A percentile compares a stretch with the other conserved stretches of the same genome.
These are phyloP conservation scores for Barnardius zonarius DNA, from an alignment of 2,113 vertebrate species.

Conservation along the genomic window DNA sequence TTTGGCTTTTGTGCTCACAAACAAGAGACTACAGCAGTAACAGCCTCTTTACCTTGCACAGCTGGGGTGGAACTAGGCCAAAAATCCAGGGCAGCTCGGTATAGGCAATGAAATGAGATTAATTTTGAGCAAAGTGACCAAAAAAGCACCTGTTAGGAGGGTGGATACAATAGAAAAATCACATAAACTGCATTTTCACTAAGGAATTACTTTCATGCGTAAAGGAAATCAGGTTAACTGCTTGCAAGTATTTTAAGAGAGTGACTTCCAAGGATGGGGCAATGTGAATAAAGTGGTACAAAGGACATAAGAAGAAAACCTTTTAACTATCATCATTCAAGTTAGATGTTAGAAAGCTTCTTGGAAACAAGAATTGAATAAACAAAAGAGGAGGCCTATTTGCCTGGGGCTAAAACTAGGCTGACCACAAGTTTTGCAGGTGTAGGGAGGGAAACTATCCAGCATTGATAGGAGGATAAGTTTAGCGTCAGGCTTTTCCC, in stretches of 20 bases:
- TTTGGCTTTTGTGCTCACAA: not conserved
- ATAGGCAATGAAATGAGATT: not conserved
- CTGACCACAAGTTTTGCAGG: not conserved
- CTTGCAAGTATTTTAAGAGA: not conserved
- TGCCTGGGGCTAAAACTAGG: not conserved
- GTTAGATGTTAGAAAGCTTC: not conserved
- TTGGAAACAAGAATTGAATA: not conserved
- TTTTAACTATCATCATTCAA: not conserved
- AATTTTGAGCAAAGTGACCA: not conserved
- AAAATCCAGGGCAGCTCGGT: not conserved
- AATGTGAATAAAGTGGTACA: not conserved
- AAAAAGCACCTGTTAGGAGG: not conserved
- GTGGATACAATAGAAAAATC: not conserved
- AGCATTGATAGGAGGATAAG: not conserved
- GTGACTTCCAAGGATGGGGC: not conserved
- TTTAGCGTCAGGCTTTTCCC: not conserved
- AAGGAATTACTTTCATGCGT: not conserved
- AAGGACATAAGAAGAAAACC: not conserved
- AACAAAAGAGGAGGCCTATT: not conserved
- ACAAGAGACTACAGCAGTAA: not conserved
- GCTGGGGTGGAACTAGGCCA: constrained; percentile 21
- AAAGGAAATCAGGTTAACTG: not conserved
- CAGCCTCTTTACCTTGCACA: not conserved
- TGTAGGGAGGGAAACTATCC: not conserved
- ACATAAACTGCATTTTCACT: not conserved